phyloP scores from a whole-genome alignment of 1,140 invertebrate species.

The Drosophila gunungcola region DNA sequence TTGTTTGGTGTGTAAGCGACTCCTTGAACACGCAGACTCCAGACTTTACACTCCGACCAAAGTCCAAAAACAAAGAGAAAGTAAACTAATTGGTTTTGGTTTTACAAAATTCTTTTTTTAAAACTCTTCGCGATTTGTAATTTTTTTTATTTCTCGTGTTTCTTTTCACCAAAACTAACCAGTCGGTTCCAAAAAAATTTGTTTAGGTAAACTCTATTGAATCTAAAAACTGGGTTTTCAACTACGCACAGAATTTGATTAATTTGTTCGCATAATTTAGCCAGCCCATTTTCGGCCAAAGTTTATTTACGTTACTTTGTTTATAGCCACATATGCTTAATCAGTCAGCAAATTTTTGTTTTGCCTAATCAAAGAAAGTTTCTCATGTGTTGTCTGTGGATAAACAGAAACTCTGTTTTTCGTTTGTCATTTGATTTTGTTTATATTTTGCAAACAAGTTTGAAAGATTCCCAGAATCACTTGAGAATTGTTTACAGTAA shows the following conservation, averaged over 20 bases:
- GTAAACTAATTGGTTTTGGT: too few relatives aligned
- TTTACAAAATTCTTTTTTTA: neutral
- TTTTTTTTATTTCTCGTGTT: too few relatives aligned
- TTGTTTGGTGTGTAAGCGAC: conserved; percentile 55
- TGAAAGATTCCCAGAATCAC: conserved; percentile 42
- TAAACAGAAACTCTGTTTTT: conserved; percentile 33
- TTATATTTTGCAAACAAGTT: conserved; percentile 49
- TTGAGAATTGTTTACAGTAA: conserved; percentile 37
- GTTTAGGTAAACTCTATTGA: neutral
- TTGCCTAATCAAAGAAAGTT: conserved; percentile 61
- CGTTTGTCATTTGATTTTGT: conserved; percentile 27
- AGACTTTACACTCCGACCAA: conserved; percentile 3
- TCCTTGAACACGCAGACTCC: conserved; percentile 30
- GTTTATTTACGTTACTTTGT: conserved; percentile 41
- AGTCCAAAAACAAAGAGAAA: neutral
- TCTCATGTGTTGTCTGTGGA: conserved; percentile 33
- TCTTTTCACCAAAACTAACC: neutral
- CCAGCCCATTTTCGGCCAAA: conserved; percentile 14
- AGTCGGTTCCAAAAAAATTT: neutral
- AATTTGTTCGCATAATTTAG: conserved; percentile 68
- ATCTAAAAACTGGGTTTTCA: conserved; percentile 62
- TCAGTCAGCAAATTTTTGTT: conserved; percentile 47
- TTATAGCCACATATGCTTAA: conserved; percentile 53
- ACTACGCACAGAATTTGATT: conserved; percentile 69
- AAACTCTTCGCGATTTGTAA: neutral